Evolutionary conservation across 1,140 invertebrate species (phyloP).

Genomic region (Drosophila nannoptera): DNA sequence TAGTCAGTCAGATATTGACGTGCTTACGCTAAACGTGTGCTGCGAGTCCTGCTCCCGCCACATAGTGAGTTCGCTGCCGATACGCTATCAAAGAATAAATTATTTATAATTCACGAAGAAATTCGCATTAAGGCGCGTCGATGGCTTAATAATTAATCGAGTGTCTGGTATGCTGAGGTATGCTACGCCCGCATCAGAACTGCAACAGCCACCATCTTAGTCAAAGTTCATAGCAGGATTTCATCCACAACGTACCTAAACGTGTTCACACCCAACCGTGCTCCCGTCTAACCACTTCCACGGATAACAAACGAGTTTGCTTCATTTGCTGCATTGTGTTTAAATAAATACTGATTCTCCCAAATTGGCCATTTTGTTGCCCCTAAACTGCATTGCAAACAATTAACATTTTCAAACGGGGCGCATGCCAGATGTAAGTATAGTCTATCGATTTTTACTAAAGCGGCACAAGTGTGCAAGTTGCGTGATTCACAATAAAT

Average conservation of each 20-base stretch:
- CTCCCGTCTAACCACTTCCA: conserved; percentile 12
- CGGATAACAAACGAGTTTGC: conserved; percentile 13
- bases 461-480: conserved; percentile 32
- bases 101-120: conserved; percentile 27
- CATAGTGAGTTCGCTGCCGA: conserved; percentile 24
- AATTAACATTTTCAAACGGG: conserved; percentile 28
- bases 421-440: conserved; percentile 62
- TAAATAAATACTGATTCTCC: conserved; percentile 12
- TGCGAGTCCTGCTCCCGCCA: conserved; percentile 30
- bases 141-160: conserved; percentile 35
- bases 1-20: conserved; percentile 70
- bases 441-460: conserved; percentile 66
- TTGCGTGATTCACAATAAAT: conserved; percentile 72
- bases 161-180: conserved; percentile 15
- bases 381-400: conserved; percentile 18
- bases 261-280: conserved; percentile 35
- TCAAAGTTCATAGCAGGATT: conserved; percentile 37
- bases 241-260: conserved; percentile 24
- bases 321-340: conserved; percentile 7
- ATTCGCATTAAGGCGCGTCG: conserved; percentile 15
- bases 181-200: conserved; percentile 26
- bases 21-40: conserved; percentile 55
- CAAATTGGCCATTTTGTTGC: conserved; percentile 19
- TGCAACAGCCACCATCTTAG: conserved; percentile 15
- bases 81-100: conserved; percentile 6